These are phyloP conservation scores for Tiliacea aurago DNA, from an alignment of 2,888 invertebrate species.

Conservation along the genomic window DNA sequence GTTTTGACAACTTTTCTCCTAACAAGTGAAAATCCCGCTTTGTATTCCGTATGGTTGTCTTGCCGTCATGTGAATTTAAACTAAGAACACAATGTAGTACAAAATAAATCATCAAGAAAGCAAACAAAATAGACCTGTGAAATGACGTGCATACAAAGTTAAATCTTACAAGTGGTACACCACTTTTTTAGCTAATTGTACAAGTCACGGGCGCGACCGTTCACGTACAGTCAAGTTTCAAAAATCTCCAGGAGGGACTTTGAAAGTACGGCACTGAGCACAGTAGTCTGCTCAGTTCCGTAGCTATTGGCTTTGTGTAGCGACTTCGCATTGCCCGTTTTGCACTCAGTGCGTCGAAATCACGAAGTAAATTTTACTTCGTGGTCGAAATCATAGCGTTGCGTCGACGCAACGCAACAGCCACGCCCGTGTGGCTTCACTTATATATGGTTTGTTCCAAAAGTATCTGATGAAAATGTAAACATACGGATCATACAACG, in stretches of 20 bases:
- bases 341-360: background rate
- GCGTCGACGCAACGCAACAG: background rate
- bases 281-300: background rate
- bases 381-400: background rate
- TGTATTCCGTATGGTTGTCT: constrained; percentile 10
- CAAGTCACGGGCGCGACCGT: background rate
- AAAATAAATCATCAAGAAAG: background rate
- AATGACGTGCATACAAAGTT: background rate
- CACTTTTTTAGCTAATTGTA: background rate
- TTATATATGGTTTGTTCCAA: background rate
- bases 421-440: background rate
- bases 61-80: constrained; percentile 4
- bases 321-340: background rate
- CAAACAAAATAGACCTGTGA: background rate
- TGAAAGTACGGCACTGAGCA: background rate
- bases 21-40: background rate
- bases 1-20: background rate
- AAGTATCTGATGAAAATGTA: background rate
- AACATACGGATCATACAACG: background rate
- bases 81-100: background rate
- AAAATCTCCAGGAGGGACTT: background rate
- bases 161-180: background rate
- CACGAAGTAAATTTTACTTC: background rate
- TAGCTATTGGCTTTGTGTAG: background rate
- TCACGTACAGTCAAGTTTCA: background rate